Conservation (phyloP, 2,888 invertebrate genomes). For the Cheilosia impressa region DNA sequence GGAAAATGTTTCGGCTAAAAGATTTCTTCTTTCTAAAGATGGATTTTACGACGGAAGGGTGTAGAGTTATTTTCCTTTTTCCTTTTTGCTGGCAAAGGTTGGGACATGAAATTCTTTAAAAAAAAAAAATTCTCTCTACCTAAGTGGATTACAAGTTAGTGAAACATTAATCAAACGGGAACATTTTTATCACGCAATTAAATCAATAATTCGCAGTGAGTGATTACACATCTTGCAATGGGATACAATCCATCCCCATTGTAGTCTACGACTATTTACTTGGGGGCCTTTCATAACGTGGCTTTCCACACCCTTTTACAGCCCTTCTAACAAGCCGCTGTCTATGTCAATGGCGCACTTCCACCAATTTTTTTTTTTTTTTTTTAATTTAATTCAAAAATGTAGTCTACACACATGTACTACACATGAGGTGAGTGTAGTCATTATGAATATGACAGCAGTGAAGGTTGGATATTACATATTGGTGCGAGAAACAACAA, state of each 20-base stretch:
- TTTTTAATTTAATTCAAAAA: slow-evolving; percentile 38
- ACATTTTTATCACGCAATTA: not conserved
- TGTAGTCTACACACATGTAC: not conserved
- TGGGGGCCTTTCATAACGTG: slow-evolving; percentile 11
- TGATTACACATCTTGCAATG: slow-evolving; percentile 12
- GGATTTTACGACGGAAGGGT: slow-evolving; percentile 11
- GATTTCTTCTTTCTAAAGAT: slow-evolving; percentile 14
- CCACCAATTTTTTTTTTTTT: slow-evolving; percentile 10
- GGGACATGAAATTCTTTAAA: not conserved
- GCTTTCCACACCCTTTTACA: slow-evolving; percentile 28
- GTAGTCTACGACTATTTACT: slow-evolving; percentile 31
- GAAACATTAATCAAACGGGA: slow-evolving; percentile 38
- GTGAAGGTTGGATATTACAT: not conserved
- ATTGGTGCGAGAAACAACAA: slow-evolving; percentile 26
- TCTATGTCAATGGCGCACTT: not conserved
- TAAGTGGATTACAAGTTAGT: slow-evolving; percentile 15
- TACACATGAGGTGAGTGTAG: slow-evolving; percentile 18
- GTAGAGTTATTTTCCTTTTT: not conserved
- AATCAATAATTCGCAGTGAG: slow-evolving; percentile 1
- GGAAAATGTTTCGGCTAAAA: slow-evolving; percentile 45
- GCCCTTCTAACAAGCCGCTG: not conserved
- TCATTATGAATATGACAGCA: slow-evolving; percentile 41
- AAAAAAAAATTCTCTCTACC: not conserved
- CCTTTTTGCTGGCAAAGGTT: not conserved
- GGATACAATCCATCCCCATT: slow-evolving; percentile 1